phyloP scores from a whole-genome alignment of 2,797 vertebrate species.

The Falco concolor region DNA sequence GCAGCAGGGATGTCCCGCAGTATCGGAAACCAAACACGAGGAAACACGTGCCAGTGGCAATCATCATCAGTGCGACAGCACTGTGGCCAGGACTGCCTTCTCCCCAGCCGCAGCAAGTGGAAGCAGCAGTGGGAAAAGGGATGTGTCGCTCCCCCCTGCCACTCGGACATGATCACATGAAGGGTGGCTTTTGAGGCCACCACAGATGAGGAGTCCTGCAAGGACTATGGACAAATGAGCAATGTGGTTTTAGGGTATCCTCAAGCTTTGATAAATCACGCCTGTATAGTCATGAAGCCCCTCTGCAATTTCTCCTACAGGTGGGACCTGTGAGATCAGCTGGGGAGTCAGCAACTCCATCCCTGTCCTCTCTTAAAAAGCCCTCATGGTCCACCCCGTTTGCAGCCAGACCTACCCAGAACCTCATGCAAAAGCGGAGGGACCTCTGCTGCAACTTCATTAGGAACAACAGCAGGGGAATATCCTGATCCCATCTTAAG shows the following conservation, averaged over 20 bases:
- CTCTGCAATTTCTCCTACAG: neutral
- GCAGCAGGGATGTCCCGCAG: neutral
- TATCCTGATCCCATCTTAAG: neutral
- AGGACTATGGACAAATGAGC: neutral
- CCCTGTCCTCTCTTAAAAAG: neutral
- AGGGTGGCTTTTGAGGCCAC: neutral
- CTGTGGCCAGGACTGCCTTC: neutral
- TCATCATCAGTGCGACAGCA: neutral
- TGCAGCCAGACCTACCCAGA: neutral
- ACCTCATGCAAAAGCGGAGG: neutral
- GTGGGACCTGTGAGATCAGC: neutral
- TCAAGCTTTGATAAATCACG: neutral
- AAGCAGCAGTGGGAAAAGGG: neutral
- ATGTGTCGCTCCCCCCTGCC: too few relatives aligned
- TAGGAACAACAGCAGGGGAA: neutral
- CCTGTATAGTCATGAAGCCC: neutral
- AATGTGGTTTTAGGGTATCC: neutral
- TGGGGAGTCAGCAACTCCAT: neutral
- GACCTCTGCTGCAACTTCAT: neutral
- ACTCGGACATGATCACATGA: rapidly evolving
- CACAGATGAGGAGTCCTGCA: neutral
- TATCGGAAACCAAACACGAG: neutral
- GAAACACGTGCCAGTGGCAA: neutral
- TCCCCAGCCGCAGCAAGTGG: neutral
- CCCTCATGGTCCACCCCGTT: neutral